phyloP scores from a whole-genome alignment of 2,113 vertebrate species.

The Pseudopipra pipra region DNA sequence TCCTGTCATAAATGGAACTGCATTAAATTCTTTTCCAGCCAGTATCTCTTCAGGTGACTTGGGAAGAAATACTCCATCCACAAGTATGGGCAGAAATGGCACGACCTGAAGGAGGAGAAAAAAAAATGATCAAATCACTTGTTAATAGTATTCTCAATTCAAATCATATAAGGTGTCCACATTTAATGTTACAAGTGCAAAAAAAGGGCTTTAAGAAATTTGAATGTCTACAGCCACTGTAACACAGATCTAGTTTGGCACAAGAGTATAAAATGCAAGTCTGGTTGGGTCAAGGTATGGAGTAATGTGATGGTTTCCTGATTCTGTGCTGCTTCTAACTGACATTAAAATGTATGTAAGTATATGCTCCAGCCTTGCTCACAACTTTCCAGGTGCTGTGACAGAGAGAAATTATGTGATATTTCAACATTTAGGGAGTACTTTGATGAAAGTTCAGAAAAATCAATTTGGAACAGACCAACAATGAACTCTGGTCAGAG shows the following conservation, averaged over 20 bases:
- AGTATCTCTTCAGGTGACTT: slow-evolving; percentile 71
- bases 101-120: not conserved
- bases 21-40: slow-evolving; percentile 70
- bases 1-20: slow-evolving; percentile 78
- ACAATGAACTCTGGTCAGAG: not conserved
- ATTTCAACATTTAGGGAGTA: not conserved
- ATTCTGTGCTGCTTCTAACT: not conserved
- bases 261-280: not conserved
- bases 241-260: not conserved
- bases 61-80: slow-evolving; percentile 79
- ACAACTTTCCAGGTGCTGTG: not conserved
- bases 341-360: not conserved
- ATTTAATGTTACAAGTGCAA: not conserved
- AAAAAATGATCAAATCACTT: not conserved
- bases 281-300: not conserved
- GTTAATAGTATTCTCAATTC: not conserved
- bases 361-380: not conserved
- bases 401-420: not conserved
- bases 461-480: not conserved
- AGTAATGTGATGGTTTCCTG: not conserved
- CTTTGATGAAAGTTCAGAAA: not conserved
- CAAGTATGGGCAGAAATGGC: slow-evolving; percentile 58
- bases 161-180: not conserved
- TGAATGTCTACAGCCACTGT: not conserved
- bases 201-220: not conserved